Conservation (phyloP, 2,797 vertebrate species). For the Ammospiza maritima region DNA sequence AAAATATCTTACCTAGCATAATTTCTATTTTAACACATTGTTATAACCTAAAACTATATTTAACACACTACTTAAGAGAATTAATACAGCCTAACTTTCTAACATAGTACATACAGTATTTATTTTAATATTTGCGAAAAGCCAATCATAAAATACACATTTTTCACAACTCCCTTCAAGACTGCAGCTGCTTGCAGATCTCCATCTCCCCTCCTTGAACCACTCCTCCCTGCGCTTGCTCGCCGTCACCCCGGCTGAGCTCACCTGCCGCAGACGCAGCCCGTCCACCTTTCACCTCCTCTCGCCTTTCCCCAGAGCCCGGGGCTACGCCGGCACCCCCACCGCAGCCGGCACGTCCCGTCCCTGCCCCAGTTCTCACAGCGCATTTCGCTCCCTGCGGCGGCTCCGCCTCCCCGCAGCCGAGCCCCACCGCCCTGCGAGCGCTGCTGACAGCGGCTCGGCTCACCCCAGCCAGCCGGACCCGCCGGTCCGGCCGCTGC, state of each 20-base stretch:
- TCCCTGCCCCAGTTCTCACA: conserved; percentile 45
- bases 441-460: not conserved
- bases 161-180: not conserved
- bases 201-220: not conserved
- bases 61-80: no score
- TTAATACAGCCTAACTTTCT: no score
- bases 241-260: not conserved
- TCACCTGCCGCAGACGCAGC: not conserved
- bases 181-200: not conserved
- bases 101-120: no score
- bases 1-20: no score
- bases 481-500: not conserved
- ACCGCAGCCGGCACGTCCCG: not conserved
- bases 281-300: conserved; percentile 48
- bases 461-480: not conserved
- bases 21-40: no score
- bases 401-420: not conserved
- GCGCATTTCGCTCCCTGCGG: not conserved
- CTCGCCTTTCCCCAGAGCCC: not conserved
- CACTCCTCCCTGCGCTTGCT: not conserved
- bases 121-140: no score
- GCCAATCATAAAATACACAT: no score
- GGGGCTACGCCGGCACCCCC: not conserved
- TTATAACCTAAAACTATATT: no score
- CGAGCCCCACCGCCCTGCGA: not conserved